Base-by-base conservation (phyloP, 2,888 invertebrate species). In the Nymphalis polychloros region DNA sequence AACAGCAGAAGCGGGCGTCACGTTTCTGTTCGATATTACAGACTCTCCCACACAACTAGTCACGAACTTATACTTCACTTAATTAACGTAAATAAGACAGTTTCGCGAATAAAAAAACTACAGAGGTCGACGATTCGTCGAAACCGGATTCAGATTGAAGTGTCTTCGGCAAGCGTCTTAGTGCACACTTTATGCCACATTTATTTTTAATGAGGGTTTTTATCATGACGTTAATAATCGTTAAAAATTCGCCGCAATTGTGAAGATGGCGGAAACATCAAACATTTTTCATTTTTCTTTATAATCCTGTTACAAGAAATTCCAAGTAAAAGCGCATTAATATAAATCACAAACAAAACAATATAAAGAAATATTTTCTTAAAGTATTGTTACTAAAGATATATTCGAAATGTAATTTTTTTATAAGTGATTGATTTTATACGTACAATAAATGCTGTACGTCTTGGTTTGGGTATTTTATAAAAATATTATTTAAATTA, bases 51-150 rank as follows among this genome's bases (percentile, higher is more conserved):
- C 89, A 84, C 84, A 81, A 82, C 90, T 89, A 90, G 91, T 92
- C 92, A 92, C 91, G 92, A 90, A 87, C 88, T 90, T 91, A 91
- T 90, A 89, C 92, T 91, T 91, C 90, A 91, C 90, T 92, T 91
- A 91, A 92, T 92, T 92, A 92, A 86, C 89, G 84, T 88, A 90
- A 92, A 91, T 91, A 89, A 90, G 89, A 89, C 89, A 88, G 88
- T 90, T 90, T 89, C 84, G 85, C 86, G 82, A 86, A 86, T 78
- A 81, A 87, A 90, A 89, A 85, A 81, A 79, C 80, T 76, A 79
- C 77, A 75, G 81, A 86, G 87, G 84, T 86, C 83, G 85, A 77
- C 78, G 87, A 80, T 87, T 84, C 81, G 71, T 74, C 70, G 75
- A 80, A 90, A 90, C 89, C 90, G 89, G 90, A 83, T 87, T 76